phyloP scores from a whole-genome alignment of 2,113 vertebrate genomes.

The Vidua chalybeata region DNA sequence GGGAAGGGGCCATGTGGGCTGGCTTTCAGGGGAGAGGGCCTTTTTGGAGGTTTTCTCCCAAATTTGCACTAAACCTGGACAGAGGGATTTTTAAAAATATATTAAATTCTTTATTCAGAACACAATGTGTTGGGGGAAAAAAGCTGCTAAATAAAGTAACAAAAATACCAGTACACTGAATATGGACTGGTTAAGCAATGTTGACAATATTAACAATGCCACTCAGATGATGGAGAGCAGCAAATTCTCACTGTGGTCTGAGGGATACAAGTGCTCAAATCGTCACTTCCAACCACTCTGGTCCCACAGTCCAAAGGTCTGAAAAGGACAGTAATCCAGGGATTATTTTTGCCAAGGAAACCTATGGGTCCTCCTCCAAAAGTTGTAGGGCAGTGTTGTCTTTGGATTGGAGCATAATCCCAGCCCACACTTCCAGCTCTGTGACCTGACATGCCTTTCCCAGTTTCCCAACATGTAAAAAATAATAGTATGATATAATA shows the following conservation, averaged over 20 bases:
- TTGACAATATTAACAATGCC: background rate
- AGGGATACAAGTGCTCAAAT: background rate
- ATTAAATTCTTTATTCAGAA: background rate
- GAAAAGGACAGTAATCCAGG: background rate
- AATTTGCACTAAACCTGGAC: background rate
- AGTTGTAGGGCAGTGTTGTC: background rate
- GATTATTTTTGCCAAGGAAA: background rate
- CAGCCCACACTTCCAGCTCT: background rate
- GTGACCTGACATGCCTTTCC: background rate
- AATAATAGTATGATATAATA: background rate
- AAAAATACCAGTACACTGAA: background rate
- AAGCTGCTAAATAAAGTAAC: background rate
- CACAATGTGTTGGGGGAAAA: accelerated
- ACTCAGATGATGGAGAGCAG: background rate
- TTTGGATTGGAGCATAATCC: background rate
- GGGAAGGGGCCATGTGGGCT: background rate
- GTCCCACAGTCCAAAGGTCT: background rate
- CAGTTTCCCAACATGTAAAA: background rate
- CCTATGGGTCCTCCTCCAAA: background rate
- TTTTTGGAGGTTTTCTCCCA: background rate
- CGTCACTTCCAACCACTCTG: background rate
- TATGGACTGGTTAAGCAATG: background rate
- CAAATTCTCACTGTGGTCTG: background rate
- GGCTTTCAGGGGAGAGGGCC: background rate
- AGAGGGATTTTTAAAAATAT: background rate